Evolutionary conservation across 2,797 vertebrate genomes (phyloP).

Genomic region (Delichon dasypus): DNA sequence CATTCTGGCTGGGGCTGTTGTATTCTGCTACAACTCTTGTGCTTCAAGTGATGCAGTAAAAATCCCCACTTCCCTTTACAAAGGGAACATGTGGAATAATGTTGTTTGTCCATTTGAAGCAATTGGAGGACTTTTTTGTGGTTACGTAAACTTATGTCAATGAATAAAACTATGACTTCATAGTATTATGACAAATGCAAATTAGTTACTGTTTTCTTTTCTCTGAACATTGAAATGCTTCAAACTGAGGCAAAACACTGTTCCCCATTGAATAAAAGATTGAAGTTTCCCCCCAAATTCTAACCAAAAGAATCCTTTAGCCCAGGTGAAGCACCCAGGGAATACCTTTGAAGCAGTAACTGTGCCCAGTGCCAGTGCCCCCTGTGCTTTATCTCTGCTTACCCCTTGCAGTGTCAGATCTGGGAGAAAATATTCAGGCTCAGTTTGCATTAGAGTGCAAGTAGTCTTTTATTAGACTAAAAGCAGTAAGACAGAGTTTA

Average conservation of each 20-base stretch:
- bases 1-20: not conserved
- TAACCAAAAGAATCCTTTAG: not conserved
- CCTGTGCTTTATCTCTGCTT: not conserved
- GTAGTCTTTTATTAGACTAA: not conserved
- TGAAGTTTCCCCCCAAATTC: not conserved
- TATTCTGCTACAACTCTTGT: not conserved
- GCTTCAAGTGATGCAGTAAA: not conserved
- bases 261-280: not conserved
- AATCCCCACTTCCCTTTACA: not conserved
- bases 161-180: not conserved
- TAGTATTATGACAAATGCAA: not conserved
- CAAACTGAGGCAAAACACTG: not conserved
- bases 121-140: not conserved
- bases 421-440: not conserved
- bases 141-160: not conserved
- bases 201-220: not conserved
- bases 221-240: not conserved
- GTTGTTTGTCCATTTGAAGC: not conserved
- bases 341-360: not conserved
- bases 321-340: not conserved
- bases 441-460: not conserved
- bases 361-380: not conserved
- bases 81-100: not conserved
- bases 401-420: not conserved
- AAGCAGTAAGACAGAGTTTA: not conserved